Evolutionary conservation across 1,140 invertebrate genomes (phyloP).

Genomic region (Habropoda laboriosa): DNA sequence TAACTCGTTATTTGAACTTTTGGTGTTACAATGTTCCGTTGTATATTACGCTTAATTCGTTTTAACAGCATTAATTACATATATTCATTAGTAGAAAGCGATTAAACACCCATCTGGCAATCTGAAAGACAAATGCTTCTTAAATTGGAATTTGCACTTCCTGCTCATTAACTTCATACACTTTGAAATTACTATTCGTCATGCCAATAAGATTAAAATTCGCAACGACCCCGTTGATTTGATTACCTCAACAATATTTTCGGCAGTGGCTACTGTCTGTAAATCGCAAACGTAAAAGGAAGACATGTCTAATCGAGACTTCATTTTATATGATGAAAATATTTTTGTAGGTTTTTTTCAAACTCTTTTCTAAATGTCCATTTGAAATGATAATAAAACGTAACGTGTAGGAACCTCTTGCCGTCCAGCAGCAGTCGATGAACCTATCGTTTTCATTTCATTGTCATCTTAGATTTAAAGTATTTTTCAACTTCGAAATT

Average conservation of each 20-base stretch:
- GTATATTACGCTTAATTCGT: slow-evolving; percentile 26
- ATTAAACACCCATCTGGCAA: slow-evolving; percentile 31
- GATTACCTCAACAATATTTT: slow-evolving; percentile 12
- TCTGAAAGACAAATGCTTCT: slow-evolving; percentile 44
- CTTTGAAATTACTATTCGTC: slow-evolving; percentile 33
- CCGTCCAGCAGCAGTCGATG: slow-evolving; percentile 55
- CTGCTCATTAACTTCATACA: slow-evolving; percentile 23
- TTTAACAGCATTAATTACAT: slow-evolving; percentile 32
- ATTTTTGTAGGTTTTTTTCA: background rate
- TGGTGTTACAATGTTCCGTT: slow-evolving; percentile 53
- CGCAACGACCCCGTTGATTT: background rate
- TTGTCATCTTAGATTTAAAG: slow-evolving; percentile 29
- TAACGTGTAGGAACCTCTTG: slow-evolving; percentile 23
- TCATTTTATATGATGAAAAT: slow-evolving; percentile 11
- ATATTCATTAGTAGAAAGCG: slow-evolving; percentile 41
- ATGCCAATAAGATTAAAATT: slow-evolving; percentile 48
- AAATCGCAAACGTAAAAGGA: slow-evolving; percentile 35
- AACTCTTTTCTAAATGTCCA: background rate
- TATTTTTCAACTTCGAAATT: background rate
- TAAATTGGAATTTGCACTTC: slow-evolving; percentile 33
- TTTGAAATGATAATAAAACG: slow-evolving; percentile 15
- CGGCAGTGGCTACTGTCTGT: slow-evolving; percentile 33
- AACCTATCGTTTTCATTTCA: slow-evolving; percentile 17
- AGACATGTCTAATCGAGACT: slow-evolving; percentile 32
- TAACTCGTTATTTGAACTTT: slow-evolving; percentile 62